Evolutionary conservation across 2,888 invertebrate genomes (phyloP), one percentile per base, ranked within the genome.

Genomic region (Lacanobia wlatinum): DNA sequence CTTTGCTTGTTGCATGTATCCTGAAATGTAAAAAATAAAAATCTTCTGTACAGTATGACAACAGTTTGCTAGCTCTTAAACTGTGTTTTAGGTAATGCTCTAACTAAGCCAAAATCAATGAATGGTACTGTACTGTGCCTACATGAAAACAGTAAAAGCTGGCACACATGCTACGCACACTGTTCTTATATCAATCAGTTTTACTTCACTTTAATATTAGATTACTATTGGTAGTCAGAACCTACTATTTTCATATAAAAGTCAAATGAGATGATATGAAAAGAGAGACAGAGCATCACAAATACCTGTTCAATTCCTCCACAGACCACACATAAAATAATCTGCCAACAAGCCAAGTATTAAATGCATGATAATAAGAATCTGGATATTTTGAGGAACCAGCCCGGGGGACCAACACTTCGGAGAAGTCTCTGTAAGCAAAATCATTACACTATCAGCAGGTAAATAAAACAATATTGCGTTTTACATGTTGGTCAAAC

Each of bases 281-380:
- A 23, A 48, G 10, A n/a, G 12, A 2, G 4, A 46, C 2, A 9
- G 40, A 65, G 84, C 14, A 14, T 78, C 90, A 88, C 0, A 16
- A n/a, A 50, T 92, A 96, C 97, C 94, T 93, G 64, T 90, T 88
- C 55, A 97, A 89, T 84, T 96, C 95, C 64, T 96, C 94, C 5
- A 96, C 94, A 55, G 96, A 97, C 89, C 97, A 95, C 52, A 97
- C 93, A 92, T 97, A 97, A 89, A 97, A 97, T 84, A 97, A 93
- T 87, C 97, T 94, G n/a, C 97, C 97, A 69, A 97, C 93, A 3
- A 97, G 90, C 97, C 97, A 98, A 21, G 96, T 96, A 69, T 97
- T 97, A 83, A 97, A 97, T 2, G 97, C 91, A 86, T 93, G 90
- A 84, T 97, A 96, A 83, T 96, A 94, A 56, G 92, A 90, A 77